Base-by-base conservation (phyloP, 2,797 vertebrate species). In the Sciaenops ocellatus region DNA sequence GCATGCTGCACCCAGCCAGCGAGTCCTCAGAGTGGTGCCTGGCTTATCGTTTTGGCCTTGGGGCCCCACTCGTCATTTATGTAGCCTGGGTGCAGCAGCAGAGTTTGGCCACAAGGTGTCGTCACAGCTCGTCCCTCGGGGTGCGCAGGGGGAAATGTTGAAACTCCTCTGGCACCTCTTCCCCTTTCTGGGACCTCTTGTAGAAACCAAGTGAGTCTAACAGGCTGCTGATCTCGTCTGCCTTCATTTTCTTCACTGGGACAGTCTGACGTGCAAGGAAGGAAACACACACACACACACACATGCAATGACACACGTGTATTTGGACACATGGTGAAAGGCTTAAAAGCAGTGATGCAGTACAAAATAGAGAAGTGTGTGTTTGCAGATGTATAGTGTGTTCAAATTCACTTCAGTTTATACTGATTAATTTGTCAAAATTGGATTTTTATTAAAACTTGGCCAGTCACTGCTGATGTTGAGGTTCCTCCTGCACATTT, bases 121-220 rank as follows among this genome's bases (percentile, higher is more conserved):
- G 47, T 95, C 92, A 97, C 42, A 97, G 92, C 91, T 97, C 96
- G 24, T 96, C 96, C 73, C 95, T 93, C 7, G 94, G 92, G 51
- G 92, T 85, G 1, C 18, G 90, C 66, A 96, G 85, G 72, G 96
- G 96, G 84, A 95, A 94, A 72, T 95, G 86, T 90, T 95, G 92
- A 85, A 96, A 96, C 85, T 96, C 94, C 78, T 96, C 92, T 57
- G 96, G 96, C 74, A 97, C 94, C 56, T 95, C 91, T 86, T 96
- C 96, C 80, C 96, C 96, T 91, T 97, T 96, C 84, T 93, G 75
- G 75, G 95, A 93, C 88, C 93, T 95, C 84, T 93, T 95, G 91
- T 96, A 96, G 93, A 97, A 97, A 24, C 96, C 96, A 3, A 95
- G 93, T 3, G 95, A 96, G 70, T 96, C 95, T 56, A 97, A 81